phyloP scores from a whole-genome alignment of 92 coral and sea anemone genomes.

The Porites divaricata region DNA sequence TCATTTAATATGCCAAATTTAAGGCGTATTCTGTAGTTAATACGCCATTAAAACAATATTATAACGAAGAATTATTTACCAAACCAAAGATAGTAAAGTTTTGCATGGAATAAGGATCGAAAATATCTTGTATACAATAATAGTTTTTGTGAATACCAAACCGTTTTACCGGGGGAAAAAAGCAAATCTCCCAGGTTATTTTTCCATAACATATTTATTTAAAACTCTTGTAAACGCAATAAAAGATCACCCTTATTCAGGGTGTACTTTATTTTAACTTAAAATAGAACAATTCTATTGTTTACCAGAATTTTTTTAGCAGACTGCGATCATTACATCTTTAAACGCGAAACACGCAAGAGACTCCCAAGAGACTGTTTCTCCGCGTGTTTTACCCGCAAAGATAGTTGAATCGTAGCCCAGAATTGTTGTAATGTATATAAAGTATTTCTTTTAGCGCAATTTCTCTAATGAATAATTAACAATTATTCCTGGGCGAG shows the following conservation, averaged over 20 bases:
- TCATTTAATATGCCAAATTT: background rate
- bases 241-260: conserved; percentile 6
- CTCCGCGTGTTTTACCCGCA: background rate
- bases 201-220: conserved; percentile 39
- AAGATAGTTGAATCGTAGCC: background rate
- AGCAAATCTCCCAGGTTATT: conserved; percentile 7
- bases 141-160: background rate
- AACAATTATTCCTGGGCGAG: no score
- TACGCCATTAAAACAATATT: background rate
- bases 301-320: conserved; percentile 3
- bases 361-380: background rate
- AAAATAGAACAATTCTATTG: background rate
- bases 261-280: conserved; percentile 34
- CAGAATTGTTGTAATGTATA: background rate
- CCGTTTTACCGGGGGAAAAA: conserved; percentile 6
- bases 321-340: background rate
- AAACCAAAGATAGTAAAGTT: background rate
- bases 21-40: background rate
- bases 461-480: no score
- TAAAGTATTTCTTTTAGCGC: no score
- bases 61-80: background rate
- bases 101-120: conserved; percentile 22
- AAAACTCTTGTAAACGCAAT: conserved; percentile 33
- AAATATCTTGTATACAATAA: background rate
- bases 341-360: background rate